Evolutionary conservation across 1,140 invertebrate genomes (phyloP).

Genomic region (Acyrthosiphon pisum): DNA sequence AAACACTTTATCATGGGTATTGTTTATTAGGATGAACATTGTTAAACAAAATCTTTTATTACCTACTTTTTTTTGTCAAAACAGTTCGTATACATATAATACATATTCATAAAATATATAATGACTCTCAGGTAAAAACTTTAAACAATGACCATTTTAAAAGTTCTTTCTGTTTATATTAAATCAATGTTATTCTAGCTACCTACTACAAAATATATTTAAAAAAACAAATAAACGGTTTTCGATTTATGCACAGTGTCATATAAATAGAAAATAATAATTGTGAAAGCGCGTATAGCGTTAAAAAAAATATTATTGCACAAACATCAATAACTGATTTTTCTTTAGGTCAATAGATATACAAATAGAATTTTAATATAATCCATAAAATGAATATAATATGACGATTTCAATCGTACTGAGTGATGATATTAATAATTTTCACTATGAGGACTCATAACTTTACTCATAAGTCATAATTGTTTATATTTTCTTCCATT

Average conservation of each 20-base stretch:
- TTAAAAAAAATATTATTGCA: background rate
- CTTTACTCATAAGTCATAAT: no score
- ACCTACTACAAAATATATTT: background rate
- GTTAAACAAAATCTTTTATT: slow-evolving; percentile 20
- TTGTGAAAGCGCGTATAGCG: no score
- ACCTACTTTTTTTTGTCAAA: background rate
- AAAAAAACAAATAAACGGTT: background rate
- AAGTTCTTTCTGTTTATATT: background rate
- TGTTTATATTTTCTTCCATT: no score
- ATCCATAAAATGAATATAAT: background rate
- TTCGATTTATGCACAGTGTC: background rate
- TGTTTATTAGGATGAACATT: slow-evolving; percentile 9
- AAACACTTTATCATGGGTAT: slow-evolving; percentile 14
- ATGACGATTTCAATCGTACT: no score
- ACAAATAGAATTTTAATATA: background rate
- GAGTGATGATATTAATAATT: no score
- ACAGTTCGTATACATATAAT: background rate
- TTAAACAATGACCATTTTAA: background rate
- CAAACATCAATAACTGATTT: background rate
- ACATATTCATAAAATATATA: background rate
- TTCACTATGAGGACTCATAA: no score
- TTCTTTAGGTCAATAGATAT: background rate
- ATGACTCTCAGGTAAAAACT: background rate
- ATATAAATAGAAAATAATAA: no score
- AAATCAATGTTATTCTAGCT: background rate